Evolutionary conservation across 1,140 invertebrate genomes (phyloP).

Genomic region (Ylistrum balloti): DNA sequence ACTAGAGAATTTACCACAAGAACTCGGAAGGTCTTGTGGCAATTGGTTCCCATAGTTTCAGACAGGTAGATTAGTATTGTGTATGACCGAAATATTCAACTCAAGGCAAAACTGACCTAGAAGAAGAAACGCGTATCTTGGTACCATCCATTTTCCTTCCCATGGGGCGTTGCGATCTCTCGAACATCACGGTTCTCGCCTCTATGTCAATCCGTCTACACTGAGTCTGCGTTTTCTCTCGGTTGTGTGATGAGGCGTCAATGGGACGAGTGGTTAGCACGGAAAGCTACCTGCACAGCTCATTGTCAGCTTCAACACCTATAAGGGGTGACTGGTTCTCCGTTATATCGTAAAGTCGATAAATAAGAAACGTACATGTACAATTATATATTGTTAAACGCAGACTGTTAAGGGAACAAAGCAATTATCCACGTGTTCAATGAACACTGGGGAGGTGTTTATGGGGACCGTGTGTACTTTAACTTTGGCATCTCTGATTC

Average conservation of each 20-base stretch:
- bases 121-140: background rate
- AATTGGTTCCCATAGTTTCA: background rate
- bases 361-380: background rate
- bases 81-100: background rate
- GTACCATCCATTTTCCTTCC: background rate
- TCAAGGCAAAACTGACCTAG: background rate
- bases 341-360: background rate
- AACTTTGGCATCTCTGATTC: background rate
- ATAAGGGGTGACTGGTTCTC: background rate
- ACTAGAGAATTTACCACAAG: background rate
- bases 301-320: background rate
- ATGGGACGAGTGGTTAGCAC: background rate
- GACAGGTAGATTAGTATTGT: background rate
- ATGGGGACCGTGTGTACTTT: background rate
- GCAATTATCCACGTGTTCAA: background rate
- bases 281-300: background rate
- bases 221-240: background rate
- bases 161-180: background rate
- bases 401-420: background rate
- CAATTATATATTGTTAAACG: background rate
- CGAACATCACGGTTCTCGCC: slow-evolving; percentile 7
- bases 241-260: background rate
- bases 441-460: background rate
- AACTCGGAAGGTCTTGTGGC: background rate
- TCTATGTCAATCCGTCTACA: background rate